A percentile compares a stretch with the other conserved stretches of the same genome.
These are phyloP conservation scores for Chelonus insularis DNA, from an alignment of 1,140 invertebrate genomes.

Conservation along the genomic window DNA sequence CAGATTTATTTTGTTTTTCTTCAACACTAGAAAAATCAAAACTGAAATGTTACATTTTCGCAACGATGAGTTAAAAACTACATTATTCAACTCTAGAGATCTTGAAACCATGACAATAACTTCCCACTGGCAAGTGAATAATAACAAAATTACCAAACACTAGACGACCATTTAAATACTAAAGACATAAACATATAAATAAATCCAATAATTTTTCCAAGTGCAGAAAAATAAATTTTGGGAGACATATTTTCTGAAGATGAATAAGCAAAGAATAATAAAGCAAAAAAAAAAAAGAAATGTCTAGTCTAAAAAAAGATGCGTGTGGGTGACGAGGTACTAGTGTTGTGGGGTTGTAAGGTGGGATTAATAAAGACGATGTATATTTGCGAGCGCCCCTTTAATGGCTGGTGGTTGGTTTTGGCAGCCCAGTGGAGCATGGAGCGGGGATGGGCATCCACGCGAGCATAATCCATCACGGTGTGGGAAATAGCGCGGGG, in stretches of 20 bases:
- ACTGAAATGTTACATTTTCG: too few species aligned
- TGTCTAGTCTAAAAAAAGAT: slow-evolving; percentile 25
- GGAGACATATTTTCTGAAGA: slow-evolving; percentile 60
- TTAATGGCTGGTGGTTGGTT: slow-evolving; percentile 62
- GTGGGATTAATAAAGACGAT: slow-evolving; percentile 39
- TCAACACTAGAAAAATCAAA: too few species aligned
- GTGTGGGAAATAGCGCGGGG: slow-evolving; percentile 67
- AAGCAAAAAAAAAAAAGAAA: slow-evolving; percentile 8
- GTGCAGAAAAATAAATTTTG: slow-evolving; percentile 34
- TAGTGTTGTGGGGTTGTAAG: slow-evolving; percentile 29
- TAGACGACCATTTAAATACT: too few species aligned
- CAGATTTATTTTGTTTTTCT: too few species aligned
- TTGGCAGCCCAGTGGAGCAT: slow-evolving; percentile 62
- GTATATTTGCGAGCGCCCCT: slow-evolving; percentile 52
- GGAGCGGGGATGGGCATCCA: slow-evolving; percentile 63
- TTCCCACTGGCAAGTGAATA: too few species aligned
- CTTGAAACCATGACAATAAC: too few species aligned
- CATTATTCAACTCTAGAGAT: too few species aligned
- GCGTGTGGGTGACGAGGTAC: slow-evolving; percentile 55
- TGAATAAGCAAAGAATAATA: slow-evolving; percentile 3
- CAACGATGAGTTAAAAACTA: too few species aligned
- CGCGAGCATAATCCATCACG: slow-evolving; percentile 64
- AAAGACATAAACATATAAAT: too few species aligned
- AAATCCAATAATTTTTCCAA: too few species aligned
- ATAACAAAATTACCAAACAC: too few species aligned